These are phyloP conservation scores for Lutraria rhynchaena DNA, from an alignment of 1,140 invertebrate species.

Conservation along the genomic window DNA sequence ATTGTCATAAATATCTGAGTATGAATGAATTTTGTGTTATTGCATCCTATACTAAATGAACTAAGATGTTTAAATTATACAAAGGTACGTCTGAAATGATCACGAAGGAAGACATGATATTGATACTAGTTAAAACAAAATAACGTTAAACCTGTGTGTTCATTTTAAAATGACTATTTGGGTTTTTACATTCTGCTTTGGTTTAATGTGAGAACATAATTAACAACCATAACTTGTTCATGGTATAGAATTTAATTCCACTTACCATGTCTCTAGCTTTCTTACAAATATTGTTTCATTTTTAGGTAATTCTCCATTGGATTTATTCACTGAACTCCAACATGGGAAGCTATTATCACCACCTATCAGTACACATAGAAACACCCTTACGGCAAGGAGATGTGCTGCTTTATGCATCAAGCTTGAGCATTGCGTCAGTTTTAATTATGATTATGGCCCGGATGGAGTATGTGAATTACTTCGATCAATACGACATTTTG, in stretches of 20 bases:
- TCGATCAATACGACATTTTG: slow-evolving; percentile 59
- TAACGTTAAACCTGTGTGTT: neutral
- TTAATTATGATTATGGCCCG: slow-evolving; percentile 70
- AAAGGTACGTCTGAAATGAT: no score
- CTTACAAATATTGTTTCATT: neutral
- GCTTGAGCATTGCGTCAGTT: slow-evolving; percentile 66
- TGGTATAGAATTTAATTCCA: neutral
- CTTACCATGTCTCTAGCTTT: no score
- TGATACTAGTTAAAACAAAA: no score
- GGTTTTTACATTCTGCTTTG: neutral
- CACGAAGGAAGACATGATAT: no score
- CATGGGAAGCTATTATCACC: slow-evolving; percentile 62
- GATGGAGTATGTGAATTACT: slow-evolving; percentile 62
- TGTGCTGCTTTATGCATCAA: slow-evolving; percentile 67
- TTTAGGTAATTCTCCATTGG: slow-evolving; percentile 60
- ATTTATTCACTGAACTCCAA: slow-evolving; percentile 59
- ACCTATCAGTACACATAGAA: neutral
- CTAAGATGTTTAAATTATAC: no score
- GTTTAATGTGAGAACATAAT: neutral
- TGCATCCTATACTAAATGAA: no score
- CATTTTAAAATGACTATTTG: neutral
- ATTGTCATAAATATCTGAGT: no score
- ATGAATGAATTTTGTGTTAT: no score
- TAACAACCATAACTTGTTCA: neutral
- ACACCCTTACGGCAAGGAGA: slow-evolving; percentile 34